Evolutionary conservation across 2,888 invertebrate genomes (phyloP).

Genomic region (Epinotia ramella): DNA sequence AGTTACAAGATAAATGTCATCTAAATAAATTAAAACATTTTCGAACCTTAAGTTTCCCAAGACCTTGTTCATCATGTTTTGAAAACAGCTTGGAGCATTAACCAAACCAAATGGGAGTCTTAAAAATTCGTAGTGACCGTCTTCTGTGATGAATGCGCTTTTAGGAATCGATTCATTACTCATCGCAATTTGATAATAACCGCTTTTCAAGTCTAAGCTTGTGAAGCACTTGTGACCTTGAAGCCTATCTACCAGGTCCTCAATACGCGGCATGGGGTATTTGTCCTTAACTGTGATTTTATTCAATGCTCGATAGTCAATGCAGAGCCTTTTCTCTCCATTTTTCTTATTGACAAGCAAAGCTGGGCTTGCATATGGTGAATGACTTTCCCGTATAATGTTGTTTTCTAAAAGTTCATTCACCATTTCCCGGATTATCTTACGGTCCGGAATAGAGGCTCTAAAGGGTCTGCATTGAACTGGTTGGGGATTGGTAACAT

Average conservation of each 20-base stretch:
- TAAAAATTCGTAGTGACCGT: conserved; percentile 63
- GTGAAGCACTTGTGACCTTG: conserved; percentile 40
- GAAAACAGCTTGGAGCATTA: conserved; percentile 45
- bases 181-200: conserved; percentile 60
- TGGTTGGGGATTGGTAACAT: conserved; percentile 34
- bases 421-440: conserved; percentile 45
- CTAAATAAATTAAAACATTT: conserved; percentile 21
- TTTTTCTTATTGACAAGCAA: too few species aligned
- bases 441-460: conserved; percentile 38
- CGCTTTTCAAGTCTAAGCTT: conserved; percentile 28
- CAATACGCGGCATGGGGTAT: conserved; percentile 61
- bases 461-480: conserved; percentile 47
- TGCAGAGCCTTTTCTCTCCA: conserved; percentile 27
- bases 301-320: conserved; percentile 48
- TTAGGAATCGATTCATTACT: conserved; percentile 55
- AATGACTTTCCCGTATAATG: conserved; percentile 32
- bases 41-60: conserved; percentile 44
- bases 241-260: conserved; percentile 59
- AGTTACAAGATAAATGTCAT: conserved; percentile 39
- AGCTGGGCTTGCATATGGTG: too few species aligned
- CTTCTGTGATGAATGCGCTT: conserved; percentile 62
- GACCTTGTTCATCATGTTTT: conserved; percentile 44
- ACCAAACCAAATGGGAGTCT: conserved; percentile 48
- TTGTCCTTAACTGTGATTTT: conserved; percentile 49
- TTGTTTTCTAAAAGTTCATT: conserved; percentile 44